Evolutionary conservation across 2,888 invertebrate genomes (phyloP).

Genomic region (Drosophila antonietae): DNA sequence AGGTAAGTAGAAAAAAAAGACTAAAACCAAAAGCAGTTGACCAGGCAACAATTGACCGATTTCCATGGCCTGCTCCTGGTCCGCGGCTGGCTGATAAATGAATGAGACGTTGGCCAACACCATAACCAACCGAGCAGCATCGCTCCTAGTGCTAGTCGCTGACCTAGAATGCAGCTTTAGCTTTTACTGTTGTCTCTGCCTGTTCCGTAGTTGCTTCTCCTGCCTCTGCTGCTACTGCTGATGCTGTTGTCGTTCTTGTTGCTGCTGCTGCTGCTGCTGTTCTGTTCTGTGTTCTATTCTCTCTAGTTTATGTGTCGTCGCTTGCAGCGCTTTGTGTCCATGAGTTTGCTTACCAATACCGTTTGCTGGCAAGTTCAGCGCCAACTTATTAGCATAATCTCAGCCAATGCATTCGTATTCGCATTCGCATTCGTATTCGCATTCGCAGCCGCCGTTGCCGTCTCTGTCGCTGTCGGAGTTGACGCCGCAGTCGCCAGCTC

Average conservation of each 20-base stretch:
- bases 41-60: conserved; percentile 77
- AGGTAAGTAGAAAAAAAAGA: not conserved
- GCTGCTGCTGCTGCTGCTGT: conserved; percentile 17
- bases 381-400: conserved; percentile 80
- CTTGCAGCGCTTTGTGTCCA: conserved; percentile 63
- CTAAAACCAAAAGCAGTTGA: conserved; percentile 61
- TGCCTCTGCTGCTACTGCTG: conserved; percentile 28
- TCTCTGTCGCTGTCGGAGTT: conserved; percentile 21
- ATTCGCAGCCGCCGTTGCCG: conserved; percentile 8
- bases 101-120: conserved; percentile 78
- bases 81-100: conserved; percentile 64
- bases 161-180: conserved; percentile 78
- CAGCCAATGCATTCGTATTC: conserved; percentile 35
- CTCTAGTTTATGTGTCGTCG: conserved; percentile 65
- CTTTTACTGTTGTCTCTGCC: conserved; percentile 76
- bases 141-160: conserved; percentile 62
- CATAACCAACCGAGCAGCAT: conserved; percentile 50
- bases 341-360: conserved; percentile 67
- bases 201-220: conserved; percentile 62
- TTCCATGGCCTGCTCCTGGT: conserved; percentile 57
- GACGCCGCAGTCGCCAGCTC: conserved; percentile 41
- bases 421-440: conserved; percentile 14
- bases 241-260: conserved; percentile 19
- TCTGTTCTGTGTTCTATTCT: conserved; percentile 45
- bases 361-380: conserved; percentile 69